Conservation (phyloP, 2,888 invertebrate species). For the Tillus elongatus region DNA sequence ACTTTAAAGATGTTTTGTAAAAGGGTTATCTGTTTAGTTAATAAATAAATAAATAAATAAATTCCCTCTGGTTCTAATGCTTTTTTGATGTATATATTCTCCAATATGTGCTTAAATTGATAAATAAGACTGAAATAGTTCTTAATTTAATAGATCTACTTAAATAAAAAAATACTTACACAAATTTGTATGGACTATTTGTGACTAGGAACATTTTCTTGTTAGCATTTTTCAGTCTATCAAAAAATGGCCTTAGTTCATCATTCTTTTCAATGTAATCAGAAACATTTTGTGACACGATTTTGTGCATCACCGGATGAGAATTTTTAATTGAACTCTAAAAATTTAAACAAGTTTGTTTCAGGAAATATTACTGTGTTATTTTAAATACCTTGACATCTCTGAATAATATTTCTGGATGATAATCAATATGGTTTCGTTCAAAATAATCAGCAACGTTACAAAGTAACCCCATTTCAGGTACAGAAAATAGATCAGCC, state of each 20-base stretch:
- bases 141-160: no score
- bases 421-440: conserved; percentile 80
- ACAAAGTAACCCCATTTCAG: conserved; percentile 89
- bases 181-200: conserved; percentile 93
- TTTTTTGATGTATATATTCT: no score
- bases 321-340: conserved; percentile 82
- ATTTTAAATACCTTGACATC: conserved; percentile 71
- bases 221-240: conserved; percentile 59
- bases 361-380: not conserved
- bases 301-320: conserved; percentile 82
- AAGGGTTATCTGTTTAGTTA: no score
- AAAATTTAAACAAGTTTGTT: conserved; percentile 16
- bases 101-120: no score
- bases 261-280: conserved; percentile 72
- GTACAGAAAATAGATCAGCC: conserved; percentile 93
- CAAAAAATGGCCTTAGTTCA: conserved; percentile 64
- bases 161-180: conserved; percentile 25
- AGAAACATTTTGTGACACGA: conserved; percentile 71
- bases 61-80: no score
- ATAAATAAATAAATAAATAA: no score
- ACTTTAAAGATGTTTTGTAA: no score
- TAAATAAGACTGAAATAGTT: no score
- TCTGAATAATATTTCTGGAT: conserved; percentile 90
- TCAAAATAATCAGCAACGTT: conserved; percentile 92
- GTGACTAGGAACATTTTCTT: conserved; percentile 93